Base-by-base conservation (phyloP, 2,888 invertebrate genomes). In the Pantelozetes paolii region DNA sequence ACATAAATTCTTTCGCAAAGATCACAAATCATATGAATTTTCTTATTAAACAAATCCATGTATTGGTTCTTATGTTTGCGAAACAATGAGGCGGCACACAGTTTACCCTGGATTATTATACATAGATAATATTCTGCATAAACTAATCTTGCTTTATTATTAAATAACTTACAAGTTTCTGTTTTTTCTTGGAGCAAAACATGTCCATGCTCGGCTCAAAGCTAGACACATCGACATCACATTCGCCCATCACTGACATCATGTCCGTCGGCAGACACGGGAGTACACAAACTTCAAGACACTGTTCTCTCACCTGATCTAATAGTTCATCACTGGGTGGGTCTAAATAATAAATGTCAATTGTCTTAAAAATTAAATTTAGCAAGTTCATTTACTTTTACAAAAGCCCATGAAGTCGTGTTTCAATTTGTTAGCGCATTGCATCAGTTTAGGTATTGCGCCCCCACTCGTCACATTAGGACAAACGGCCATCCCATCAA, bases 381-480 rank as follows among this genome's bases (percentile, higher is more conserved):
- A 36, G 9, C 20, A 23, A 57, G 5, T n/a, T 9, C 3, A 40
- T 20, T 8, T n/a, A 64, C 64, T 64, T 36, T 64, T 64, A 64
- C 64, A 64, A 18, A 64, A 36, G 11, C 36, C 40, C 40, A 26
- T 20, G n/a, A 64, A 36, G 32, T 64, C 64, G 40, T 32, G 36
- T 64, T 40, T 64, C 36, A 64, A 20, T 64, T 64, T 64, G 40
- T 64, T 64, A 2, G 64, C 64, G 36, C 64, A 64, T 13, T 64
- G 32, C 36, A 64, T 64, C 20, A 64, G 20, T 18, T 64, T 64
- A 36, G 64, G 64, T 64, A 64, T 64, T 6, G 64, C 32, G 2
- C 64, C 64, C 5, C 64, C 64, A 2, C 20, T 8, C 9, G 11
- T 36, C 26, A 40, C 36, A n/a, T 64, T 30, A n/a, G 40, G 36